Conservation (phyloP, 1,140 invertebrate species). For the Brachionus angularis region DNA sequence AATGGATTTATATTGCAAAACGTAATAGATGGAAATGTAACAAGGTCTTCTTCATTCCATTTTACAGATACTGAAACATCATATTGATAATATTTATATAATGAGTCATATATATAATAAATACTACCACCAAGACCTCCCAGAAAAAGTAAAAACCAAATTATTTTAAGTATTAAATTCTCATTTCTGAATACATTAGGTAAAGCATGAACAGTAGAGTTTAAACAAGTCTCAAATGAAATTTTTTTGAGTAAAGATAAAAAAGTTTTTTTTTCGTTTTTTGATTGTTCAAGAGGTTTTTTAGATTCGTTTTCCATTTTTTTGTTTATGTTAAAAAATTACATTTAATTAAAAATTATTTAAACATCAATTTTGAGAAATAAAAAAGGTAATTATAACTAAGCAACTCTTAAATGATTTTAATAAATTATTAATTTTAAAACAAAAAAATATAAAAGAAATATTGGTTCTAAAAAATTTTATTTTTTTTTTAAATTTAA, state of each 20-base stretch:
- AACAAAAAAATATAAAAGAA: too few species aligned
- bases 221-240: neutral
- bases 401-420: too few species aligned
- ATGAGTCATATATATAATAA: neutral
- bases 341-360: neutral
- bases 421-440: too few species aligned
- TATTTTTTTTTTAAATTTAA: too few species aligned
- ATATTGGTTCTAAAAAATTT: too few species aligned
- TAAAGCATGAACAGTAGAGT: neutral
- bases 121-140: too few species aligned
- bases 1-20: constrained; percentile 32
- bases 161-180: neutral
- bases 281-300: neutral
- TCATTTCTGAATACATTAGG: neutral
- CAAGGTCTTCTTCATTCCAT: neutral
- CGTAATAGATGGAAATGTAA: constrained; percentile 13
- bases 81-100: neutral
- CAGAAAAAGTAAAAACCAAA: neutral
- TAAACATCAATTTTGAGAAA: too few species aligned
- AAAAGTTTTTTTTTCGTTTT: neutral
- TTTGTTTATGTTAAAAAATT: neutral
- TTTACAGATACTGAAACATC: neutral
- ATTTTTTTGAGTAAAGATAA: neutral
- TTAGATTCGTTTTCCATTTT: neutral
- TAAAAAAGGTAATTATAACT: too few species aligned